Evolutionary conservation across 2,888 invertebrate genomes (phyloP).

Genomic region (Diachrysia chrysitis): DNA sequence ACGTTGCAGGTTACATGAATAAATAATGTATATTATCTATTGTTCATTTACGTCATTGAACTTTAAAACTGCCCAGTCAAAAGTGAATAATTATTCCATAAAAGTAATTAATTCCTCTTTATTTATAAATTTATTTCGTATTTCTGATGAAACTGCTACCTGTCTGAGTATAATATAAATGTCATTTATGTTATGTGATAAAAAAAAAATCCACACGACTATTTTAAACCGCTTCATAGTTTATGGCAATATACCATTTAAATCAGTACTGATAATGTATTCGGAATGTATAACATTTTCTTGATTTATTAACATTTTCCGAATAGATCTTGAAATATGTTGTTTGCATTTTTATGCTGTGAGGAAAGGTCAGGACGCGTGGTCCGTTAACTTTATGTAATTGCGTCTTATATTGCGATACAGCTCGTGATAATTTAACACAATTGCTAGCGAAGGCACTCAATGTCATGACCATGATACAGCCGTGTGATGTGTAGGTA

Average conservation of each 20-base stretch:
- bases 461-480: slow-evolving; percentile 85
- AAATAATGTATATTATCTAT: slow-evolving; percentile 21
- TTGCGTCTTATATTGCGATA: slow-evolving; percentile 66
- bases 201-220: slow-evolving; percentile 23
- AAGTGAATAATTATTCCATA: no score
- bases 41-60: slow-evolving; percentile 37
- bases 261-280: slow-evolving; percentile 28
- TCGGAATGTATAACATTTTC: slow-evolving; percentile 32
- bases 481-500: slow-evolving; percentile 66
- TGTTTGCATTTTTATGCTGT: slow-evolving; percentile 54
- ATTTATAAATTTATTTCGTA: slow-evolving; percentile 12
- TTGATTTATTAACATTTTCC: slow-evolving; percentile 56
- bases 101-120: no score
- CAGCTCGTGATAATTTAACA: slow-evolving; percentile 66
- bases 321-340: slow-evolving; percentile 49
- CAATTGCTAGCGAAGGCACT: slow-evolving; percentile 69
- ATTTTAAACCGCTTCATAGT: slow-evolving; percentile 44
- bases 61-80: slow-evolving; percentile 22
- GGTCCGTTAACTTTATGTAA: slow-evolving; percentile 70
- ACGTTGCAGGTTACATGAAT: slow-evolving; percentile 18
- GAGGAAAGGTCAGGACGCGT: slow-evolving; percentile 70
- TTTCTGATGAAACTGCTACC: neutral
- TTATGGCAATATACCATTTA: slow-evolving; percentile 34
- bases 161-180: slow-evolving; percentile 14
- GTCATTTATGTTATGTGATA: slow-evolving; percentile 28